Evolutionary conservation across 1,140 invertebrate genomes (phyloP), one percentile per base, ranked within the genome.

Genomic region (Drosophila bocki): DNA sequence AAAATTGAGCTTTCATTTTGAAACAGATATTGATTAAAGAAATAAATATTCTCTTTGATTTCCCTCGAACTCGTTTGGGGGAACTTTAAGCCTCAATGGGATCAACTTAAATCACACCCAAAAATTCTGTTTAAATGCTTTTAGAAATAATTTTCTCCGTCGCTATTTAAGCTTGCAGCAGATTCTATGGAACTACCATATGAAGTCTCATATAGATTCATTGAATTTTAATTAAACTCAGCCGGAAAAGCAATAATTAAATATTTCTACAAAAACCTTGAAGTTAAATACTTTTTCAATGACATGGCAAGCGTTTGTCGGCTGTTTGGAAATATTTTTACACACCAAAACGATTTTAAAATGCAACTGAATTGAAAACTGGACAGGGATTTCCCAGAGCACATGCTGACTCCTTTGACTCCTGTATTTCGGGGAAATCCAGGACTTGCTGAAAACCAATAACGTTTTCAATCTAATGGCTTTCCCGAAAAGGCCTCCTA

Each of bases 381-480:
- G 13, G 8, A 7, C 8, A 22, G 3, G 0, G n/a, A 12, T 9
- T 37, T 5, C 12, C 3, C 12, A 0, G 17, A 19, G 13, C 17
- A 9, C 13, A 37, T 19, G 29, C 33, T 19, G n/a, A 22, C 35
- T 42, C 11, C 35, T 41, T 9, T 15, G n/a, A n/a, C 37, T 42
- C n/a, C 26, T 58, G 19, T 4, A 12, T 51, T 60, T 22, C 29
- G 15, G 17, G 13, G 58, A 60, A 60, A n/a, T 15, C 35, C 17
- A 42, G 19, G 32, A 64, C 17, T 56, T 11, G 17, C 12, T n/a
- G 59, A 41, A 56, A 39, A 50, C 39, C 51, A 69, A 54, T 69
- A 57, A 26, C 22, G 22, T 26, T 71, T 39, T 37, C 50, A 69
- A 17, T 56, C 19, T 47, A 22, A 45, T 71, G 51, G 22, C 47